Base-by-base conservation (phyloP, 2,888 invertebrate genomes). In the Automeris io region DNA sequence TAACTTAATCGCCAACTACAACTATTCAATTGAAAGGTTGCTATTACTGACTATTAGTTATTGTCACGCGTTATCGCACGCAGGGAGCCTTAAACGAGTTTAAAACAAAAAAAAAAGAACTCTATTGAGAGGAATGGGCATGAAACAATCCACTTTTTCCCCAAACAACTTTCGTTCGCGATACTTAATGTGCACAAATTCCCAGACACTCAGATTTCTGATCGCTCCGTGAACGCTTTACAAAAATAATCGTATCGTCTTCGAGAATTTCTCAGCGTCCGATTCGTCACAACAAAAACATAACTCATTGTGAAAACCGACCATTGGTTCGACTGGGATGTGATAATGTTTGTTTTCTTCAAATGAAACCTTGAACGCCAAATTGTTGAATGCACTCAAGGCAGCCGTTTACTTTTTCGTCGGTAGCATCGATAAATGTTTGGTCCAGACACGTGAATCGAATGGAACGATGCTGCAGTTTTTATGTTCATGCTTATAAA, bases 371-470 rank as follows among this genome's bases (percentile, higher is more conserved):
- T 59, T 62, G 46, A 41, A 56, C 51, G 66, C 68, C 65, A 66
- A 70, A 50, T 73, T 72, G 72, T 69, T 66, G 53, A 56, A 59
- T 57, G 56, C 60, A 55, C 58, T 59, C 56, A 62, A 29, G 16
- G n/a, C 4, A 16, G 8, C 55, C 51, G 53, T 47, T 57, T 50
- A 52, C 63, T 68, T 67, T 66, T 57, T 46, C 46, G 43, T 43
- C 43, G 43, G 55, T 56, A 54, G 58, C 59, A 39, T 45, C 50
- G 35, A 29, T 29, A 16, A n/a, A n/a, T 16, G 4, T 2, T n/a
- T n/a, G 13, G 16, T 13, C n/a, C 2, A 12, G 26, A 2, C 7
- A 29, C 16, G 29, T 29, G 29, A 29, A 29, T 2, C 29, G 16
- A 29, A 29, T 29, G 29, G 4, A 8, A 8, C 16, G 8, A 16